Base-by-base conservation (phyloP, 2,888 invertebrate species). In the Parnassius orleans region DNA sequence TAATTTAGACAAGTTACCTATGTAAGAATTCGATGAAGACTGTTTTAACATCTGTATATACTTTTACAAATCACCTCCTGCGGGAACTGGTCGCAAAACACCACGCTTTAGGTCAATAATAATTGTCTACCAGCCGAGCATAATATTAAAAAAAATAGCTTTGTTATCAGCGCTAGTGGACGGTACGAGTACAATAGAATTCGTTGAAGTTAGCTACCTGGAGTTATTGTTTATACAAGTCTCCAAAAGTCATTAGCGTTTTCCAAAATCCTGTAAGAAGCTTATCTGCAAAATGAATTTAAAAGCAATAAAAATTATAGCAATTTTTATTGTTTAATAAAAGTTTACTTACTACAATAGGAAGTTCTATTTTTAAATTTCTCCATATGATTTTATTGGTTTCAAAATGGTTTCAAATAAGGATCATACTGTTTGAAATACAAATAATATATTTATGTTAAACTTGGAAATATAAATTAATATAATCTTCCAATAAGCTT, bases 201-300 rank as follows among this genome's bases (percentile, higher is more conserved):
- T 62, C 62, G 50, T 53, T 50, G 57, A 57, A 62, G 12, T 14
- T 12, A 48, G 48, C 43, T 62, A 62, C 62, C 62, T 62, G 62
- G 15, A 14, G 33, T 53, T 47, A 50, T 62, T 62, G 62, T 62
- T 58, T 54, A 62, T 48, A 51, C 14, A 53, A 56, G 48, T 62
- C 41, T 24, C 19, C 48, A 48, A 57, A 62, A 54, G 53, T 62
- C 53, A 58, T 62, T 62, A 54, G 43, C 24, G 14, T 15, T 48
- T 62, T 53, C 24, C 24, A 11, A 48, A 57, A 48, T 62, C 41
- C 11, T 57, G n/a, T 48, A 52, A 41, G 5, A 48, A 62, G 53
- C 51, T 62, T 52, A 62, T 57, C 52, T 12, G 48, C 52, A 12
- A 47, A 52, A 33, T 2, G n/a, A 46, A 53, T 33, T 33, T 12